A percentile compares a stretch with the other conserved stretches of the same genome.
phyloP scores from a whole-genome alignment of 2,797 vertebrate genomes.

The Danio tinwini region DNA sequence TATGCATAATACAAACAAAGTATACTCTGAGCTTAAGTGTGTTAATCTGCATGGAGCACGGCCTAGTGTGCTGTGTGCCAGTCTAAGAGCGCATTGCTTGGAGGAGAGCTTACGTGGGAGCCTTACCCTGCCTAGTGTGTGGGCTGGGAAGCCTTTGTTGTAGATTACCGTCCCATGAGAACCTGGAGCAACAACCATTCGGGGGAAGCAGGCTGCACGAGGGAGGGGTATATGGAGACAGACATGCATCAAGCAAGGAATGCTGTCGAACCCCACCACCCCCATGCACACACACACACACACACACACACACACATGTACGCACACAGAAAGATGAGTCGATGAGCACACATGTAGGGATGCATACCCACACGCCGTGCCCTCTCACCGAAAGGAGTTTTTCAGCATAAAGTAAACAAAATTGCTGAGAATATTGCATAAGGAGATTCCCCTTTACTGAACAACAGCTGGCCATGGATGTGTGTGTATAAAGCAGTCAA shows the following conservation, averaged over 20 bases:
- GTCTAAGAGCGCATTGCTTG: slow-evolving; percentile 60
- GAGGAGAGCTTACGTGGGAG: slow-evolving; percentile 64
- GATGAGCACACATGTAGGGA: slow-evolving; percentile 41
- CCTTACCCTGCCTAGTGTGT: slow-evolving; percentile 66
- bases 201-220: slow-evolving; percentile 57
- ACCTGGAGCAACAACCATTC: slow-evolving; percentile 65
- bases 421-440: slow-evolving; percentile 54
- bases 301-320: not conserved
- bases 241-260: slow-evolving; percentile 64
- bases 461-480: slow-evolving; percentile 48
- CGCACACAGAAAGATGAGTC: slow-evolving; percentile 49
- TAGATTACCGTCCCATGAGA: slow-evolving; percentile 69
- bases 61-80: slow-evolving; percentile 32
- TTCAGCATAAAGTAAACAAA: slow-evolving; percentile 53
- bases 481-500: slow-evolving; percentile 39
- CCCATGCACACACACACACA: slow-evolving; percentile 37
- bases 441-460: slow-evolving; percentile 46
- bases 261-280: slow-evolving; percentile 54
- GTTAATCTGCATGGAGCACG: slow-evolving; percentile 6
- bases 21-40: not conserved
- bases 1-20: no score
- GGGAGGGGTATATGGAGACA: slow-evolving; percentile 60
- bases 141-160: slow-evolving; percentile 68
- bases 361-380: slow-evolving; percentile 3
- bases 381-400: slow-evolving; percentile 9